Evolutionary conservation across 35 echinoderm and acorn worm species (phyloP).

Genomic region (Lytechinus variegatus): DNA sequence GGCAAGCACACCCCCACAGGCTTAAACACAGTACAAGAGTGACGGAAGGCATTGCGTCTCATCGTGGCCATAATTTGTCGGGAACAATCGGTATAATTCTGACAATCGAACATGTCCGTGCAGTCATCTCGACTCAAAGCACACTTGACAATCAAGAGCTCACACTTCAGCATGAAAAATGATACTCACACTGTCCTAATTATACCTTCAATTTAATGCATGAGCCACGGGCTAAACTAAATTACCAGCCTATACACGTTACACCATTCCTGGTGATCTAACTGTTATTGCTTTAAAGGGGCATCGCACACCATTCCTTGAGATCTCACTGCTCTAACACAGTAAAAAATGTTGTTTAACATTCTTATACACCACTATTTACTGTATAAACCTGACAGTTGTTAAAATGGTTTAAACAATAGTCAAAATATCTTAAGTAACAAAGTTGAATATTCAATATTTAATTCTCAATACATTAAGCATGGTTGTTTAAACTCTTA

Average conservation of each 20-base stretch:
- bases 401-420: no score
- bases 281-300: not conserved
- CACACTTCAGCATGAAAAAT: not conserved
- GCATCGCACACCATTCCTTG: no score
- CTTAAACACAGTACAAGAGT: not conserved
- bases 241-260: not conserved
- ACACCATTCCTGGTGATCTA: not conserved
- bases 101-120: not conserved
- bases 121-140: not conserved
- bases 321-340: no score
- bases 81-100: constrained; percentile 11
- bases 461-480: no score
- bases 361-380: no score
- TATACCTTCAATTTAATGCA: not conserved
- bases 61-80: not conserved
- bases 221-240: constrained; percentile 19
- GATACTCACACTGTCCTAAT: not conserved
- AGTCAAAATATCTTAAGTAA: no score
- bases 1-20: not conserved
- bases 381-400: no score
- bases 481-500: no score
- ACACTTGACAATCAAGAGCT: constrained; percentile 15
- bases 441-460: no score
- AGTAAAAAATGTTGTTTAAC: no score
- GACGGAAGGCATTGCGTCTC: not conserved